Evolutionary conservation across 1,140 invertebrate species (phyloP).

Genomic region (Sycophila sp.): DNA sequence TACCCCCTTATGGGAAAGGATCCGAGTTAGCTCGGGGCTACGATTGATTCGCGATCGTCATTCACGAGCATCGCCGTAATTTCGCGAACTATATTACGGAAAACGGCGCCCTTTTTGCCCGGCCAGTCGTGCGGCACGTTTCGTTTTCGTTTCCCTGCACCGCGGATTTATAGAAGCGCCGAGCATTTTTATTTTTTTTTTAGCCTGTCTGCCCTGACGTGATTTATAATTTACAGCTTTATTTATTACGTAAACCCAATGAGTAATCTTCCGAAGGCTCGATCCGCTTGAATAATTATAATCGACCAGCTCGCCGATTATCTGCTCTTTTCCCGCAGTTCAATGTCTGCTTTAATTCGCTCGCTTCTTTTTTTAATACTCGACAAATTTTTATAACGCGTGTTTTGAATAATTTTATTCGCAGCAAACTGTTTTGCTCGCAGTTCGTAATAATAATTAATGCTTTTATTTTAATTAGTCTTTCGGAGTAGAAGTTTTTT

Average conservation of each 20-base stretch:
- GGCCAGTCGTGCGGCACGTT: conserved; percentile 32
- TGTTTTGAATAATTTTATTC: too few relatives aligned
- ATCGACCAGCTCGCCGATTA: too few relatives aligned
- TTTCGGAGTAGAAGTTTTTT: too few relatives aligned
- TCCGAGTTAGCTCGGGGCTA: not conserved
- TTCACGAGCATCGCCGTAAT: conserved; percentile 33
- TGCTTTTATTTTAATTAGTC: too few relatives aligned
- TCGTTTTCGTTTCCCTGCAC: conserved; percentile 14
- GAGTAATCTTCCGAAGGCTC: not conserved
- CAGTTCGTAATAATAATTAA: too few relatives aligned
- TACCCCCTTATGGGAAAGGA: too few relatives aligned
- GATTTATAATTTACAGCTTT: conserved; percentile 22
- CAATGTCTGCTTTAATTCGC: too few relatives aligned
- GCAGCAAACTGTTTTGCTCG: too few relatives aligned
- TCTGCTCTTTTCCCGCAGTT: too few relatives aligned
- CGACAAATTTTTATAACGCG: not conserved
- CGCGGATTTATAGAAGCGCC: not conserved
- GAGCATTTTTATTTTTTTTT: not conserved
- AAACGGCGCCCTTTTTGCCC: not conserved
- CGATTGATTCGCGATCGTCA: conserved; percentile 33
- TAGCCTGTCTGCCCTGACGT: not conserved
- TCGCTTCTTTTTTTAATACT: not conserved
- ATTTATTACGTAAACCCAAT: conserved; percentile 5
- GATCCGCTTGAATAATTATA: conserved; percentile 4
- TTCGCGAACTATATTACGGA: conserved; percentile 25